Conservation (phyloP, 2,113 vertebrate species). For the Psilopsiagon aurifrons region DNA sequence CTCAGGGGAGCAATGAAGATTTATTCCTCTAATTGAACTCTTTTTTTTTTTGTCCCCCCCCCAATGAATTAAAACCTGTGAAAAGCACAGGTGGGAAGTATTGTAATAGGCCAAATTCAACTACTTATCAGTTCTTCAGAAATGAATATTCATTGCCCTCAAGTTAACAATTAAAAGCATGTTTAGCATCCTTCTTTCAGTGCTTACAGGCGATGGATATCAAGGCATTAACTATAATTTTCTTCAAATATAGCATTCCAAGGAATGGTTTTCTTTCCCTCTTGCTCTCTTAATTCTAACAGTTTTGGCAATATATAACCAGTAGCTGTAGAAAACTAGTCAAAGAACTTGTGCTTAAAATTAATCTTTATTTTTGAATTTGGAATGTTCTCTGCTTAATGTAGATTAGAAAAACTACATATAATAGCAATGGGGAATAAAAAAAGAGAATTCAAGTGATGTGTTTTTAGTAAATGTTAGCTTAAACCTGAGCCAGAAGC, state of each 20-base stretch:
- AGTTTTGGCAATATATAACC: slow-evolving; percentile 48
- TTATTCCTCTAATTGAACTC: slow-evolving; percentile 47
- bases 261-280: slow-evolving; percentile 42
- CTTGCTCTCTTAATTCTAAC: slow-evolving; percentile 67
- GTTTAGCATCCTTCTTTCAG: slow-evolving; percentile 49
- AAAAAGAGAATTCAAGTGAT: slow-evolving; percentile 71
- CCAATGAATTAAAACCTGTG: not conserved
- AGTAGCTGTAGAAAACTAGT: slow-evolving; percentile 34
- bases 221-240: slow-evolving; percentile 48
- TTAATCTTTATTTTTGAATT: slow-evolving; percentile 60
- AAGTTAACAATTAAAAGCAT: slow-evolving; percentile 71
- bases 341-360: slow-evolving; percentile 46
- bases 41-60: not conserved
- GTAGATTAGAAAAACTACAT: slow-evolving; percentile 49
- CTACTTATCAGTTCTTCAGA: slow-evolving; percentile 5
- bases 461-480: not conserved
- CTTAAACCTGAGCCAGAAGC: not conserved
- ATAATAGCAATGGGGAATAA: slow-evolving; percentile 55
- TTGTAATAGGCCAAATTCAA: slow-evolving; percentile 4
- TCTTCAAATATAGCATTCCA: slow-evolving; percentile 53
- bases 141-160: slow-evolving; percentile 80
- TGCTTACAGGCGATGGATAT: slow-evolving; percentile 41
- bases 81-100: not conserved
- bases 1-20: slow-evolving; percentile 77
- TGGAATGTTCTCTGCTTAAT: slow-evolving; percentile 63